Conservation (phyloP, 92 coral and sea anemone species). For the Anthopleura xanthogrammica region DNA sequence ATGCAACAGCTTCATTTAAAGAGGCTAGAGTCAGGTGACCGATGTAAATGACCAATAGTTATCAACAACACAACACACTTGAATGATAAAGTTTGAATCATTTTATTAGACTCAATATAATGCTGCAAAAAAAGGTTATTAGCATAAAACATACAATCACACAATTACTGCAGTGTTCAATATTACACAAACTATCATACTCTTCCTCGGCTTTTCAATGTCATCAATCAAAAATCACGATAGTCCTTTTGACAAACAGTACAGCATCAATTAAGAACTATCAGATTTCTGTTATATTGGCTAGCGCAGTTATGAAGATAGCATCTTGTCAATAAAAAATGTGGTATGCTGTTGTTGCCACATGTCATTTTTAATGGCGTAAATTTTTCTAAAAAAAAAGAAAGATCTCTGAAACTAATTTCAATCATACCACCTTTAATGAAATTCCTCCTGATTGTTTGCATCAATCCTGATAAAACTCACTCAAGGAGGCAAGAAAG, state of each 20-base stretch:
- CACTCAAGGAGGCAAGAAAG: conserved; percentile 26
- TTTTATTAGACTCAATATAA: not conserved
- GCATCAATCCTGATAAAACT: conserved; percentile 11
- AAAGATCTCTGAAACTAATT: not conserved
- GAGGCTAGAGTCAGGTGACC: not conserved
- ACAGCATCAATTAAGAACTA: too few relatives aligned
- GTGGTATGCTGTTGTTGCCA: not conserved
- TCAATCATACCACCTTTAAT: conserved; percentile 31
- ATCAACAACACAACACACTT: not conserved
- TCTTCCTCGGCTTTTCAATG: too few relatives aligned
- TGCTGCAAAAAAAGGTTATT: not conserved
- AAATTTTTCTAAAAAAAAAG: not conserved
- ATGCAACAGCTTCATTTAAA: too few relatives aligned
- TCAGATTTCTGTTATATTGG: too few relatives aligned
- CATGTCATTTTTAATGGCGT: not conserved
- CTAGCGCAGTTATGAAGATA: not conserved
- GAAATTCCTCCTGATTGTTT: conserved; percentile 40
- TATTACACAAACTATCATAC: too few relatives aligned
- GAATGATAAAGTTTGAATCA: not conserved
- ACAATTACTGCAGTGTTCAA: not conserved
- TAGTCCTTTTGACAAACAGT: too few relatives aligned
- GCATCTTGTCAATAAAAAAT: not conserved
- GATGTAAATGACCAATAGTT: not conserved
- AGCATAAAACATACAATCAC: not conserved
- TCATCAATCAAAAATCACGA: too few relatives aligned